Conservation (phyloP, 2,888 invertebrate species). For the Doris montereyensis region DNA sequence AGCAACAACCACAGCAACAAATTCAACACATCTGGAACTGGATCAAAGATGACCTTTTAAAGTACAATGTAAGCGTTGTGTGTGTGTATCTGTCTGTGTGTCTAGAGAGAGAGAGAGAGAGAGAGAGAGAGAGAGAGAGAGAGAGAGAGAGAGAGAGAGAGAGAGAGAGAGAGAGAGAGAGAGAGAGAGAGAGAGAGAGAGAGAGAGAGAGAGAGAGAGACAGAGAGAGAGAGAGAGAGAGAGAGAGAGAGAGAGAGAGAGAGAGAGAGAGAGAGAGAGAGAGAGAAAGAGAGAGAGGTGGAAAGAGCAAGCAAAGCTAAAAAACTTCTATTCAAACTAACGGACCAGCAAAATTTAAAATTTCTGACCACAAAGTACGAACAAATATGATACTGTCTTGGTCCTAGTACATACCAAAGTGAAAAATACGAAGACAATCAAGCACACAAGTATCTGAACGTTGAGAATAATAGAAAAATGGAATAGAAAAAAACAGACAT, state of each 20-base stretch:
- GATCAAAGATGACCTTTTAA: too few species aligned
- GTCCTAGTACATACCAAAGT: too few species aligned
- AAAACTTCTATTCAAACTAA: background rate
- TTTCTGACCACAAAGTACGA: background rate
- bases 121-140: too few species aligned
- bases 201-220: background rate
- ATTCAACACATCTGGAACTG: too few species aligned
- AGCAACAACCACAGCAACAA: too few species aligned
- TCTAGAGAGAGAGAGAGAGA: background rate
- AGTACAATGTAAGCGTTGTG: too few species aligned
- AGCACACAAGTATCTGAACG: background rate
- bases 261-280: background rate
- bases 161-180: background rate
- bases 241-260: constrained; percentile 4
- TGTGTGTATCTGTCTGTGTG: background rate
- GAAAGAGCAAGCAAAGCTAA: background rate
- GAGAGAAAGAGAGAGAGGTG: background rate
- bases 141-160: constrained; percentile 1
- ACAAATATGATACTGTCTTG: too few species aligned
- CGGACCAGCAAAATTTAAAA: background rate
- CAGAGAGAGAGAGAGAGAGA: constrained; percentile 16
- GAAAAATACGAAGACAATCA: background rate
- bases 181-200: background rate
- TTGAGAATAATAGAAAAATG: background rate
- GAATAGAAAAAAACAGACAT: too few species aligned